These are phyloP conservation scores for Ceratitis capitata DNA, from an alignment of 1,140 invertebrate species.

Conservation along the genomic window DNA sequence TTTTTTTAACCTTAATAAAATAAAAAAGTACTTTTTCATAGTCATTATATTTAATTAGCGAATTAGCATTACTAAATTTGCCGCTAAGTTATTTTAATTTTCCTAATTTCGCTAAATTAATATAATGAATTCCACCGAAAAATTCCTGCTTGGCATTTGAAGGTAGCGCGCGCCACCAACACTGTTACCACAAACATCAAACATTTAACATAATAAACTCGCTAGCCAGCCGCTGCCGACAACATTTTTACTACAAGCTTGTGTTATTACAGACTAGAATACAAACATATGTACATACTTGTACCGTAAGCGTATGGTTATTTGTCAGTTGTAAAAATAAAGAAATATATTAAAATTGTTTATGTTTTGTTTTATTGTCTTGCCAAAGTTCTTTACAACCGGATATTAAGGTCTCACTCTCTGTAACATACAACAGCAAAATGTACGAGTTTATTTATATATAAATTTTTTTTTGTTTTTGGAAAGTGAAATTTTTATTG, in stretches of 20 bases:
- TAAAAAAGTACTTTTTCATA: too few relatives aligned
- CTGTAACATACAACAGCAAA: not conserved
- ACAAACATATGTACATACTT: not conserved
- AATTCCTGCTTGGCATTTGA: not conserved
- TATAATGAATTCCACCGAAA: too few relatives aligned
- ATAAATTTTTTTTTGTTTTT: not conserved
- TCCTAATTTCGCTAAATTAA: too few relatives aligned
- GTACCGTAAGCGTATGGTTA: not conserved
- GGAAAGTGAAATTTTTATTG: not conserved
- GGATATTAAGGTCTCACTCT: not conserved
- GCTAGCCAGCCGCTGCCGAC: not conserved
- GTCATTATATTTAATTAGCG: too few relatives aligned
- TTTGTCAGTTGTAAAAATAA: too few relatives aligned
- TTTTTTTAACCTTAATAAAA: too few relatives aligned
- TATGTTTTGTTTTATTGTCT: not conserved
- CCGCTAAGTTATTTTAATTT: too few relatives aligned
- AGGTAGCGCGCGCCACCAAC: not conserved
- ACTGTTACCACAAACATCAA: not conserved
- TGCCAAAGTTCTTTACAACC: not conserved
- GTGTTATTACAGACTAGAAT: not conserved
- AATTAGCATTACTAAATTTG: too few relatives aligned
- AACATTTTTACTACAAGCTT: too few relatives aligned
- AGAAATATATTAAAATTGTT: not conserved
- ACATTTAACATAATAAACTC: not conserved
- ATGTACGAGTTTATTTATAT: not conserved